A percentile compares a stretch with the other conserved stretches of the same genome.
phyloP scores from a whole-genome alignment of 2,888 invertebrate species.

The Thecocarcelia acutangulata region DNA sequence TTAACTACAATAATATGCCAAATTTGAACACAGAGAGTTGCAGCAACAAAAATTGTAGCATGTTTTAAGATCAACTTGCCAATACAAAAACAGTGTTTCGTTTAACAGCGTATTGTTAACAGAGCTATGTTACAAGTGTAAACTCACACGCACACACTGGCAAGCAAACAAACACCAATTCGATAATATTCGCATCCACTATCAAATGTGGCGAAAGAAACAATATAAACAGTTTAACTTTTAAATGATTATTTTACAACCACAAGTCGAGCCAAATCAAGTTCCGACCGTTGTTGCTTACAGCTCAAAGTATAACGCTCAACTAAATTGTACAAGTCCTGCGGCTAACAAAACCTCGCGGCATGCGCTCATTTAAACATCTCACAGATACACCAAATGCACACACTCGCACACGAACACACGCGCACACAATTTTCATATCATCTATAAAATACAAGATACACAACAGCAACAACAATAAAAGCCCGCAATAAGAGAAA shows the following conservation, averaged over 20 bases:
- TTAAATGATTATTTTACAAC: constrained; percentile 19
- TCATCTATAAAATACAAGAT: constrained; percentile 22
- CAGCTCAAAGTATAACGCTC: constrained; percentile 76
- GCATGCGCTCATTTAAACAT: constrained; percentile 71
- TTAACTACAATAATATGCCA: constrained; percentile 36
- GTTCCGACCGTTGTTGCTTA: constrained; percentile 70
- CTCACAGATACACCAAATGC: constrained; percentile 33
- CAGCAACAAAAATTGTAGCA: constrained; percentile 3
- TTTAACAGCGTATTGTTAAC: constrained; percentile 50
- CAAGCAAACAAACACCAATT: background rate
- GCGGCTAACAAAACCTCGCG: constrained; percentile 78
- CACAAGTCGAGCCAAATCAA: constrained; percentile 28
- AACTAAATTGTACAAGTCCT: constrained; percentile 76
- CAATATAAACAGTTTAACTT: constrained; percentile 22
- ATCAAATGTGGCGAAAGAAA: background rate
- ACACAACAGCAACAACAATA: constrained; percentile 8
- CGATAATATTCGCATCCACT: background rate
- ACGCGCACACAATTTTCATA: constrained; percentile 3
- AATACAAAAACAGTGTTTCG: constrained; percentile 4
- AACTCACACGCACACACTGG: constrained; percentile 4
- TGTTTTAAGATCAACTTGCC: constrained; percentile 30
- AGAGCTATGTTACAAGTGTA: constrained; percentile 30
- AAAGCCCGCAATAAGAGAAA: constrained; percentile 5
- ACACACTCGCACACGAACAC: constrained; percentile 21
- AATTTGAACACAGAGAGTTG: constrained; percentile 29